Conservation (phyloP, 23 tunicate genomes). For the Halocynthia roretzi region DNA sequence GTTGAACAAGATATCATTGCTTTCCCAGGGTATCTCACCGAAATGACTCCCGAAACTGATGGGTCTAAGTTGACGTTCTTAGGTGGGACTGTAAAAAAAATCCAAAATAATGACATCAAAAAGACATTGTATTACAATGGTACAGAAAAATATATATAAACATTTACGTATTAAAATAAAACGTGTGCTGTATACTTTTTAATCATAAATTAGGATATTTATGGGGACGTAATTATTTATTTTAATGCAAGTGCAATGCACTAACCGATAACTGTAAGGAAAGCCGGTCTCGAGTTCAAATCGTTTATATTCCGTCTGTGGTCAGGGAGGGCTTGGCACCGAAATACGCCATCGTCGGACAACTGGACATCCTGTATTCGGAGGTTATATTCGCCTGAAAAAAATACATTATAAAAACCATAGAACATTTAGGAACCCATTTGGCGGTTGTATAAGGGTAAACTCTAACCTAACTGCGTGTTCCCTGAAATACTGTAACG, state of each 20-base stretch:
- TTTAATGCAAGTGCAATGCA: not conserved
- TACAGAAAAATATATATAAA: no score
- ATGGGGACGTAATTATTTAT: no score
- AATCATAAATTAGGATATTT: no score
- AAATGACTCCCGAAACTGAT: conserved; percentile 6
- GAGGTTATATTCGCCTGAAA: conserved; percentile 43
- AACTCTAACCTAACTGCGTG: not conserved
- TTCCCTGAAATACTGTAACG: not conserved
- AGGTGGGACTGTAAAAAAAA: conserved; percentile 45
- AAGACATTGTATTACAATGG: not conserved
- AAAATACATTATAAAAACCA: not conserved
- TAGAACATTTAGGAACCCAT: no score
- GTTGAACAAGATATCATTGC: conserved; percentile 23
- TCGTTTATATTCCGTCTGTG: not conserved
- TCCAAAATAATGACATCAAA: not conserved
- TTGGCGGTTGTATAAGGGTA: no score
- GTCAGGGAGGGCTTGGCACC: conserved; percentile 41
- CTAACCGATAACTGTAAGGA: conserved; percentile 56
- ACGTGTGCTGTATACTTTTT: no score
- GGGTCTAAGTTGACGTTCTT: conserved; percentile 20
- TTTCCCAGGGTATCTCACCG: conserved; percentile 8
- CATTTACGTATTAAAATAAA: no score
- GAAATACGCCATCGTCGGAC: conserved; percentile 49
- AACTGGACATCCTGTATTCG: conserved; percentile 37
- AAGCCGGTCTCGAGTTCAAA: conserved; percentile 40